Percentiles rank a stretch among this genome's conserved stretches.
These are phyloP conservation scores for Hipparchia semele DNA, from an alignment of 2,888 invertebrate species.

Conservation along the genomic window DNA sequence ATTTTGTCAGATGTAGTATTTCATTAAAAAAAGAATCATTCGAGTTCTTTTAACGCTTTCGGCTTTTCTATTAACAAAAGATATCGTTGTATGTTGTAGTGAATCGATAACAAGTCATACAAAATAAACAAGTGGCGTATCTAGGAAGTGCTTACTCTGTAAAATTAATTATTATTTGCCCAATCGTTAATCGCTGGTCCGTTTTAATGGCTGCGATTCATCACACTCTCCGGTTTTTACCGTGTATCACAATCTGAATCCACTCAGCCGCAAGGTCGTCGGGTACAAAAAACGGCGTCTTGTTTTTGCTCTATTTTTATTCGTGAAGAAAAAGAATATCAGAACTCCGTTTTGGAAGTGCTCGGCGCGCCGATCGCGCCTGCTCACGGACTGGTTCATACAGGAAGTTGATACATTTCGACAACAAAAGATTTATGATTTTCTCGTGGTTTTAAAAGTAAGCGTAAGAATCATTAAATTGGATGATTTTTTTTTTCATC, in stretches of 20 bases:
- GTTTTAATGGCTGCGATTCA: slow-evolving; percentile 61
- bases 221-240: slow-evolving; percentile 73
- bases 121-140: slow-evolving; percentile 42
- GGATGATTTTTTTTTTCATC: slow-evolving; percentile 4
- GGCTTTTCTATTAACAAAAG: too few species aligned
- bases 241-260: slow-evolving; percentile 75
- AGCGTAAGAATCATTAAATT: slow-evolving; percentile 13
- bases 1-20: slow-evolving; percentile 1
- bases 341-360: slow-evolving; percentile 78
- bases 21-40: too few species aligned
- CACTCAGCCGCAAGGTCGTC: slow-evolving; percentile 77
- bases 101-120: not conserved
- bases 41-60: too few species aligned
- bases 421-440: slow-evolving; percentile 79
- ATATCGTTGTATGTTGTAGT: too few species aligned
- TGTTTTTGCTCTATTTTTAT: slow-evolving; percentile 79
- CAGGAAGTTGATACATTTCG: slow-evolving; percentile 77
- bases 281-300: slow-evolving; percentile 68
- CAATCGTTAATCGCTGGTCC: slow-evolving; percentile 55
- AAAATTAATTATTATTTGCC: slow-evolving; percentile 55
- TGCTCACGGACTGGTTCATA: slow-evolving; percentile 67
- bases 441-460: slow-evolving; percentile 60
- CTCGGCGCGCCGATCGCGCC: slow-evolving; percentile 46
- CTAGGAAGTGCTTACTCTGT: slow-evolving; percentile 58
- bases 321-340: slow-evolving; percentile 75